Evolutionary conservation across 1,140 invertebrate species (phyloP), one percentile per base, ranked within the genome.

Genomic region (Littorina saxatilis): DNA sequence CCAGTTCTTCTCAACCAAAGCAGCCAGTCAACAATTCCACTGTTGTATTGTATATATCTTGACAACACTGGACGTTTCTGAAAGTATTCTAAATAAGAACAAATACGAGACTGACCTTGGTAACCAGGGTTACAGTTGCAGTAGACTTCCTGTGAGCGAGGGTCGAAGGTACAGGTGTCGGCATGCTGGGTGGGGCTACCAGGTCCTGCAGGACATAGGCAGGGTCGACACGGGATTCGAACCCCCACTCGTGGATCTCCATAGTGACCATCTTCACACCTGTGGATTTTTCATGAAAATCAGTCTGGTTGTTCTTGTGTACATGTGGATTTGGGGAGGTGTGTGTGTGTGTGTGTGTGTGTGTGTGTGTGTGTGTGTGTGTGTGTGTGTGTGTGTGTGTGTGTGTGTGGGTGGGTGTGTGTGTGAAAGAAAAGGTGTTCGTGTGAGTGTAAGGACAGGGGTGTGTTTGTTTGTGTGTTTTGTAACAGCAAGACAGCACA

Each of bases 101-200:
- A 47, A 17, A 9, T 47, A 5, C 43, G 17, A 47, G 43, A 47
- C 43, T 47, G 43, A 95, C 96, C 95, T 66, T 95, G 94, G 91
- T 99, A 99, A 2, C 98, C 98, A 83, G 95, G 94, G 91, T 96
- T 94, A 93, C 99, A 99, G 88, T 98, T 95, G 92, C 99, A 99
- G 61, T 97, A 94, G 66, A 99, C 97, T 91, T 98, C 96, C 89
- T 98, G 96, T n/a, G 96, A 96, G 47, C 94, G 91, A 0, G 95
- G 93, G 91, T 99, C 97, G 84, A 99, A 92, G 37, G 95, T 95
- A 92, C 99, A 99, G 29, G 95, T 95, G 80, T 96, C 94, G 0
- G 98, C 98, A 92, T 98, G 98, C 2, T 97, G 96, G 88, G 96
- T 95, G 5, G 95, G 95, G 70, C 95, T 96, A 39, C 95, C 95